Conservation (phyloP, 2,888 invertebrate species). For the Eristalis intricaria region DNA sequence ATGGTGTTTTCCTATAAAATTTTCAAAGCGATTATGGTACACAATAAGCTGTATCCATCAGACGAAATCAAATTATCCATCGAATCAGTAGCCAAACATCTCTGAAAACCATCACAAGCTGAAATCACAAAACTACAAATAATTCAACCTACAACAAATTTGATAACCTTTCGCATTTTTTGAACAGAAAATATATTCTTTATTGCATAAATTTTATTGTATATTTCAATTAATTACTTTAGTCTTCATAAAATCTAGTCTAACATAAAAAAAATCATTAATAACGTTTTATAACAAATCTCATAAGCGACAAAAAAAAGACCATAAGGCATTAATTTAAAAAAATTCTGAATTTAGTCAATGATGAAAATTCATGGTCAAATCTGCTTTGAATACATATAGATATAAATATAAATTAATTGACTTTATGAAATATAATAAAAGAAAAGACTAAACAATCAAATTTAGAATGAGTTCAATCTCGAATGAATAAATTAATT, state of each 20-base stretch:
- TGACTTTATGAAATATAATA: constrained; percentile 3
- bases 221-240: constrained; percentile 67
- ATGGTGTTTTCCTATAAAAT: too few relatives aligned
- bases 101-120: constrained; percentile 53
- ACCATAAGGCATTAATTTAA: constrained; percentile 11
- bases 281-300: constrained; percentile 62
- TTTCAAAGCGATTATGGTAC: neutral
- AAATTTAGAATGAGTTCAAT: constrained; percentile 39
- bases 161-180: constrained; percentile 54
- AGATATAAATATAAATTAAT: neutral
- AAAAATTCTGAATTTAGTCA: constrained; percentile 20
- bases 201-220: constrained; percentile 73
- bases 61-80: neutral
- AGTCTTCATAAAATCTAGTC: constrained; percentile 59
- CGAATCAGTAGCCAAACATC: constrained; percentile 12
- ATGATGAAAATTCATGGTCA: constrained; percentile 27
- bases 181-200: constrained; percentile 75
- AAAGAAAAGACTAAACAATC: constrained; percentile 6
- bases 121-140: constrained; percentile 40
- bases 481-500: constrained; percentile 23
- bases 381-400: constrained; percentile 2
- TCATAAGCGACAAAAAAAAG: constrained; percentile 35
- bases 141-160: constrained; percentile 45
- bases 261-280: constrained; percentile 59
- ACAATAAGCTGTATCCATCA: neutral